Conservation (phyloP, 2,888 invertebrate species). For the Acleris emargana region DNA sequence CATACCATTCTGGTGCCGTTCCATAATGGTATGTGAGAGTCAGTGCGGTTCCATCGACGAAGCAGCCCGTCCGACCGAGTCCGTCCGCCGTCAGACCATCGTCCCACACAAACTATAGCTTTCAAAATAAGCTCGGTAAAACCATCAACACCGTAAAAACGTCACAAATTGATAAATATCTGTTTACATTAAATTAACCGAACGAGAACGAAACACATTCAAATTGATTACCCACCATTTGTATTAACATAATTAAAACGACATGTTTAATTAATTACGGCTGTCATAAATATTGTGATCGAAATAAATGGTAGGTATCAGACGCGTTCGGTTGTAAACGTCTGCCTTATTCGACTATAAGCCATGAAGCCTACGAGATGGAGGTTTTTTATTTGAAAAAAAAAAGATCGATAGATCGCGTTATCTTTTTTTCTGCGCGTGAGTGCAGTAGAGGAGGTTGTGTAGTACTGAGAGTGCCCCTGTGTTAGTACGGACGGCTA, state of each 20-base stretch:
- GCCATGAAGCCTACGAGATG: conserved; percentile 65
- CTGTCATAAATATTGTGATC: conserved; percentile 75
- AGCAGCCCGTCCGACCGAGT: conserved; percentile 14
- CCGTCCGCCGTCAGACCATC: no score
- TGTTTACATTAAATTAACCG: conserved; percentile 79
- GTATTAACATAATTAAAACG: conserved; percentile 81
- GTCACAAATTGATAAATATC: conserved; percentile 74
- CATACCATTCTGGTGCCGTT: conserved; percentile 84
- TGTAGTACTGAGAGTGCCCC: conserved; percentile 79
- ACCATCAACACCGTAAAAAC: conserved; percentile 69
- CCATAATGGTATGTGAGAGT: conserved; percentile 79
- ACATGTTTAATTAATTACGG: conserved; percentile 78
- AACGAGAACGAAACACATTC: conserved; percentile 73
- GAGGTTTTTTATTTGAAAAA: conserved; percentile 74
- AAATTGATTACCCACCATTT: conserved; percentile 79
- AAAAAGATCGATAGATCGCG: conserved; percentile 83
- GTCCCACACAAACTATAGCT: conserved; percentile 51
- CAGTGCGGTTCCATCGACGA: conserved; percentile 61
- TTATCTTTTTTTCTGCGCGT: conserved; percentile 82
- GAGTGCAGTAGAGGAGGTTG: conserved; percentile 83
- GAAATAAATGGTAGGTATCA: conserved; percentile 55
- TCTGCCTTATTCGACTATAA: conserved; percentile 72
- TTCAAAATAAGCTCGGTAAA: conserved; percentile 58
- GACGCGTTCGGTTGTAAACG: conserved; percentile 73
- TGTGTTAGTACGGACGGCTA: conserved; percentile 74